A percentile compares a stretch with the other conserved stretches of the same genome.
phyloP scores from a whole-genome alignment of 2,888 invertebrate species.

The Synanthedon formicaeformis region DNA sequence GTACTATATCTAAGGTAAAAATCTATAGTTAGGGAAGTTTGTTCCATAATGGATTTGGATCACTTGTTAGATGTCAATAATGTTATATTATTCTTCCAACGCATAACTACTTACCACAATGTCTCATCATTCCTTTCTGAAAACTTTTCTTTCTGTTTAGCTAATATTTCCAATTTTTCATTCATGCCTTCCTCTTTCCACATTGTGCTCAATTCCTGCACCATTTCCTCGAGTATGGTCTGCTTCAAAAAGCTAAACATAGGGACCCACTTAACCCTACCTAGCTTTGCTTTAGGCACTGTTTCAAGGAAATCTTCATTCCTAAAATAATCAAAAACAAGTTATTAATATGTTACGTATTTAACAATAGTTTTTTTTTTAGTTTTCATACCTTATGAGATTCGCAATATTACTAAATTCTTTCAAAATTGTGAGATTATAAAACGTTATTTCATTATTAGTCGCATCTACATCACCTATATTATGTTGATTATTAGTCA shows the following conservation, averaged over 20 bases:
- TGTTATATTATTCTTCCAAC: no score
- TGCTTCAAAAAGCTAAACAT: conserved; percentile 57
- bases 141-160: conserved; percentile 53
- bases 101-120: conserved; percentile 25
- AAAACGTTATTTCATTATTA: conserved; percentile 36
- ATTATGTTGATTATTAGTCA: conserved; percentile 18
- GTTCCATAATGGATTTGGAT: no score
- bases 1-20: no score
- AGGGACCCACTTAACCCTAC: conserved; percentile 54
- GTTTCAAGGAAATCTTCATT: conserved; percentile 58
- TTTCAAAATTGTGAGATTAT: conserved; percentile 51
- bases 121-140: conserved; percentile 26
- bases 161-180: conserved; percentile 42
- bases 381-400: conserved; percentile 37
- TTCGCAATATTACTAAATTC: conserved; percentile 56
- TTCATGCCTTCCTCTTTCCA: conserved; percentile 60
- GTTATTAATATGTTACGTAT: not conserved
- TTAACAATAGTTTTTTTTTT: no score
- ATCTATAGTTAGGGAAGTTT: no score
- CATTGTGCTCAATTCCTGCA: conserved; percentile 51
- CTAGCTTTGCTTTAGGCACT: conserved; percentile 50
- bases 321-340: conserved; percentile 20
- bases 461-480: conserved; percentile 31
- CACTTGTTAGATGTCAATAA: conserved; percentile 2
- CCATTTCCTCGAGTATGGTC: conserved; percentile 48